Evolutionary conservation across 2,888 invertebrate genomes (phyloP), one percentile per base, ranked within the genome.

Genomic region (Leptinotarsa rubiginosa): DNA sequence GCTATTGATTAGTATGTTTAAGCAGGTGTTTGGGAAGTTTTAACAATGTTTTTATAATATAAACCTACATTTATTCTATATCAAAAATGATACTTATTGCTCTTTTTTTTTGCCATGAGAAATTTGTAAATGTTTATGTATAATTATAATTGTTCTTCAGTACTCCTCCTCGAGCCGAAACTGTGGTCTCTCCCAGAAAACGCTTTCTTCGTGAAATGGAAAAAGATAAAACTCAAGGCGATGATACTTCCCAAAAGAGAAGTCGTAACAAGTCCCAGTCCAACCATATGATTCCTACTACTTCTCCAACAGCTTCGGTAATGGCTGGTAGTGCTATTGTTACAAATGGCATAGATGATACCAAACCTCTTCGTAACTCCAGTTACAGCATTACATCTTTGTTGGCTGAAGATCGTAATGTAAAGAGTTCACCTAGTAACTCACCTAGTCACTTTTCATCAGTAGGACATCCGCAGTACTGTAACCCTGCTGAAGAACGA

Each of bases 381-480:
- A 95, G 93, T 86, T 95, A 95, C 88, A 95, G 95, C 89, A 96
- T 96, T 87, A 95, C 94, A 85, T 95, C 95, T 78, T 90, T 96
- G 86, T 89, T 96, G 83, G 93, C 94, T 75, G 92, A 92, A 79
- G 90, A 92, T 81, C 79, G 82, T 16, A 84, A 82, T 72, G 78
- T 82, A 18, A 84, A 83, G 76, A 83, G 83, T 69, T 87, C 87
- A 69, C 87, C 87, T 47, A 84, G 83, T 69, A 85, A 84, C 31
- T 85, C 86, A 78, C 85, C 86, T 84, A 85, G 85, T 85, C 86
- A 86, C 82, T 86, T 83, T 78, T 81, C 82, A 69, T 79, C 84
- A 59, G 87, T 88, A 75, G 86, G 88, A 67, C 87, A 87, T 72
- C 85, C 88, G 75, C 87, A 88, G 74, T 89, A 88, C 79, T 88